Conservation (phyloP, 2,113 vertebrate genomes). For the Carassius auratus region DNA sequence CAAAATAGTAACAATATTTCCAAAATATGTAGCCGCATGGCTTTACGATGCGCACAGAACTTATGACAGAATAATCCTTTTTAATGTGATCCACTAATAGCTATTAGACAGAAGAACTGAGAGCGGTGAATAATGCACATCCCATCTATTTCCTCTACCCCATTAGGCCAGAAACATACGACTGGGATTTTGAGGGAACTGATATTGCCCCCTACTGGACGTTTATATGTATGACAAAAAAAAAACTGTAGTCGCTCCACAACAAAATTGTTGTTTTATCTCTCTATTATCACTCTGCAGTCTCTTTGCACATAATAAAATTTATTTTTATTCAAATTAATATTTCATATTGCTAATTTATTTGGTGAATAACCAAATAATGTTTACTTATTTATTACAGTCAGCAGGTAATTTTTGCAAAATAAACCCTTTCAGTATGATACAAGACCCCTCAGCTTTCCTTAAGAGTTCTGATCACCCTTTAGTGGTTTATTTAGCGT, state of each 20-base stretch:
- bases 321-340: too few relatives aligned
- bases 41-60: neutral
- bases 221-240: neutral
- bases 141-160: constrained; percentile 18
- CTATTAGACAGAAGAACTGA: constrained; percentile 3
- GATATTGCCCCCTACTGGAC: constrained; percentile 38
- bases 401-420: too few relatives aligned
- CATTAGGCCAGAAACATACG: constrained; percentile 10
- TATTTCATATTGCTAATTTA: neutral
- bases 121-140: constrained; percentile 12
- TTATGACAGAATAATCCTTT: neutral
- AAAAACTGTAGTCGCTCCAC: neutral
- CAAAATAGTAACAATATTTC: neutral
- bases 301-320: neutral
- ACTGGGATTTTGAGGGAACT: neutral
- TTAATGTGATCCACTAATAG: constrained; percentile 24
- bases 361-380: neutral
- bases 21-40: neutral
- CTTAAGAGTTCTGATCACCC: neutral
- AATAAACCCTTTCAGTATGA: neutral
- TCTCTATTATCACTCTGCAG: neutral
- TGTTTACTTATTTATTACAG: too few relatives aligned
- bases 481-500: neutral
- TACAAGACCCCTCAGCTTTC: neutral
- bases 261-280: neutral